phyloP scores from a whole-genome alignment of 2,113 vertebrate species.

The Lagopus leucura region DNA sequence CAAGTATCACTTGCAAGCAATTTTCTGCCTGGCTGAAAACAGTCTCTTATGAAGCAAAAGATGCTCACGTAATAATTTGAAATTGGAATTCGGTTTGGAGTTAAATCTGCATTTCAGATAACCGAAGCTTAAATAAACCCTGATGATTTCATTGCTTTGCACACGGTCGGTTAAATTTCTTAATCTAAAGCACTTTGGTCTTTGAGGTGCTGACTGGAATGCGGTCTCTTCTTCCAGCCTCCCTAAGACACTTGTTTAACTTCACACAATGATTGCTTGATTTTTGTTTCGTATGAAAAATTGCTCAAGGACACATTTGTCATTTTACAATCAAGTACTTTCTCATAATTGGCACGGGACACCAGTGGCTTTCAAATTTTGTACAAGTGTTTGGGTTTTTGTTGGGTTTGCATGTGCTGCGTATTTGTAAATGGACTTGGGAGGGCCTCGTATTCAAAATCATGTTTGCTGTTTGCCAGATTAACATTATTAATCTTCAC shows the following conservation, averaged over 20 bases:
- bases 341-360: conserved; percentile 46
- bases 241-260: conserved; percentile 25
- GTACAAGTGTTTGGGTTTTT: conserved; percentile 54
- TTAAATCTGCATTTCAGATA: conserved; percentile 18
- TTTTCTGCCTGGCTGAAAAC: neutral
- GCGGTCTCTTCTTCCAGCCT: conserved; percentile 44
- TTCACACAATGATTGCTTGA: neutral
- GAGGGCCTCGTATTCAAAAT: conserved; percentile 60
- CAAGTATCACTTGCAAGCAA: neutral
- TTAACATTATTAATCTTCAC: neutral
- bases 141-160: neutral
- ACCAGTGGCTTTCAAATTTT: conserved; percentile 50
- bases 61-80: neutral
- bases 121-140: neutral
- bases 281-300: conserved; percentile 1
- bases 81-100: neutral
- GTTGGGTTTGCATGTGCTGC: conserved; percentile 45
- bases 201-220: conserved; percentile 59
- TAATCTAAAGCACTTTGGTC: conserved; percentile 59
- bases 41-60: neutral
- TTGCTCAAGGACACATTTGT: neutral
- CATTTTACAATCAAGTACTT: conserved; percentile 42
- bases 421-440: conserved; percentile 55
- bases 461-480: conserved; percentile 29
- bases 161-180: conserved; percentile 17